Percentiles rank a stretch among this genome's conserved stretches.
Evolutionary conservation across 2,888 invertebrate genomes (phyloP).

Genomic region (Petrolisthes manimaculis): DNA sequence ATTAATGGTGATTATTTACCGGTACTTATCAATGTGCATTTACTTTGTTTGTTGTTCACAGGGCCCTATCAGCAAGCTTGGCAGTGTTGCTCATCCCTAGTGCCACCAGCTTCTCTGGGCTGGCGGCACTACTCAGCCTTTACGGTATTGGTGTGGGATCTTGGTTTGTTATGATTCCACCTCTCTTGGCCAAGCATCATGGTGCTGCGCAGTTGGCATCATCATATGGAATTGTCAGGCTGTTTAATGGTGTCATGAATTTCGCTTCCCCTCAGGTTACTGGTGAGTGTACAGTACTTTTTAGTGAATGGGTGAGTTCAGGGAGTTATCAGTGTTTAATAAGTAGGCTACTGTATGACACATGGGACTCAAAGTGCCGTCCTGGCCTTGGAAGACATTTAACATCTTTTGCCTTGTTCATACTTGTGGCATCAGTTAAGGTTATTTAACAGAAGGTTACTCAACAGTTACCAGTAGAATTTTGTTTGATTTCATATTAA

Average conservation of each 20-base stretch:
- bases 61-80: conserved; percentile 79
- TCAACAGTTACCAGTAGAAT: too few species aligned
- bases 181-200: conserved; percentile 80
- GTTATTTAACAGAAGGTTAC: too few species aligned
- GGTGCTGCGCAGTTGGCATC: conserved; percentile 82
- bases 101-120: conserved; percentile 76
- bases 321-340: neutral
- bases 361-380: neutral
- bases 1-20: too few species aligned
- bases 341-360: neutral
- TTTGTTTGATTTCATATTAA: too few species aligned
- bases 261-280: conserved; percentile 61
- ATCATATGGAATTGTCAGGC: conserved; percentile 80
- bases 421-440: neutral
- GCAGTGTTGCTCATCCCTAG: conserved; percentile 79
- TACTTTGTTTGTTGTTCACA: conserved; percentile 69
- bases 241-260: conserved; percentile 78
- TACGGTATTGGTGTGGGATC: conserved; percentile 82
- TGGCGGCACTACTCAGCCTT: conserved; percentile 78
- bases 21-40: too few species aligned
- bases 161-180: conserved; percentile 83
- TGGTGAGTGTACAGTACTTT: conserved; percentile 45
- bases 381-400: neutral
- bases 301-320: neutral
- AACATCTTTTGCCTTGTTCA: neutral